A percentile compares a stretch with the other conserved stretches of the same genome.
Evolutionary conservation across 2,888 invertebrate genomes (phyloP).

Genomic region (Geophilus truncorum): DNA sequence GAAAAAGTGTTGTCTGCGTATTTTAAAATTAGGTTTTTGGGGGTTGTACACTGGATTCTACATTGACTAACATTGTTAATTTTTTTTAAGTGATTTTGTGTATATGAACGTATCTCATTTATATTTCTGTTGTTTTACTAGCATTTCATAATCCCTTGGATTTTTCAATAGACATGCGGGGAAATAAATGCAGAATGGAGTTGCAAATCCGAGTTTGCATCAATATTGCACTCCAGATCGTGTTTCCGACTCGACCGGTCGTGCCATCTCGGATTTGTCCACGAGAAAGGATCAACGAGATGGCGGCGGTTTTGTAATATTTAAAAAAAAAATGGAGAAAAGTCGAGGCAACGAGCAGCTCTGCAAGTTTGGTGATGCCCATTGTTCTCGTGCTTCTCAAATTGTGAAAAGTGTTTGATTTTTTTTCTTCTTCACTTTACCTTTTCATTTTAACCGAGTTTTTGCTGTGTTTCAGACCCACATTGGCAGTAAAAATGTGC

Average conservation of each 20-base stretch:
- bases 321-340: too few relatives aligned
- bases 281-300: background rate
- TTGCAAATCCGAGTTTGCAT: background rate
- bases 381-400: background rate
- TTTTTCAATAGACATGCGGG: background rate
- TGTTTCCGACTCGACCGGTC: background rate
- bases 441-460: slow-evolving; percentile 4
- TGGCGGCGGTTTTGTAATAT: background rate
- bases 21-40: background rate
- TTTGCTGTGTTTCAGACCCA: slow-evolving; percentile 9
- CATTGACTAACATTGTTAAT: background rate
- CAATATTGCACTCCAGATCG: background rate
- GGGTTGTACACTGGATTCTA: background rate
- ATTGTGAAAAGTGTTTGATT: background rate
- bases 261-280: background rate
- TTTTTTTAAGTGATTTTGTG: background rate
- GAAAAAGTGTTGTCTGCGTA: background rate
- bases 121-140: background rate
- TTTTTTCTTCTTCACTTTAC: background rate
- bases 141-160: background rate
- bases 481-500: slow-evolving; percentile 15
- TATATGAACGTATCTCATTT: background rate
- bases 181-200: background rate
- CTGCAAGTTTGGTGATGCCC: background rate
- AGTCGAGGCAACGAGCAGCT: background rate